phyloP scores from a whole-genome alignment of 2,888 invertebrate species.

The Cerastis leucographa region DNA sequence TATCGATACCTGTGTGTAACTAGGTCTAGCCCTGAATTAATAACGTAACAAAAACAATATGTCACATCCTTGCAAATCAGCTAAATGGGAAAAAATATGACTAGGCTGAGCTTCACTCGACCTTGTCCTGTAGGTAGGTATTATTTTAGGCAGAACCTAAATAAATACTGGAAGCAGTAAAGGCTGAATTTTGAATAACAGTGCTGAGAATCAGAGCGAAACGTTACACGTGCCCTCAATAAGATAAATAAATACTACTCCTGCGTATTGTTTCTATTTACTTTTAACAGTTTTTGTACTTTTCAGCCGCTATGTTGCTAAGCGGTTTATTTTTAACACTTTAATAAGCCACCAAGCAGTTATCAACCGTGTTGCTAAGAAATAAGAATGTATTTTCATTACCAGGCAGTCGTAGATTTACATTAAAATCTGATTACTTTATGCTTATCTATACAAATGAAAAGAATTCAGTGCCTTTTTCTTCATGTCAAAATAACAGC shows the following conservation, averaged over 20 bases:
- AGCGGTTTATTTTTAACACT: not conserved
- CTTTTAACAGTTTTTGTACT: not conserved
- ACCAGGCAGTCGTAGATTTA: too few species aligned
- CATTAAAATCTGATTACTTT: too few species aligned
- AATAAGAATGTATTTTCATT: not conserved
- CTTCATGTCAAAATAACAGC: too few species aligned
- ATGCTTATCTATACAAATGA: too few species aligned
- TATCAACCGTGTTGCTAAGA: not conserved
- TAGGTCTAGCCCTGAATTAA: too few species aligned
- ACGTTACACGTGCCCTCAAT: not conserved
- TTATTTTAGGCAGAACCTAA: conserved; percentile 10
- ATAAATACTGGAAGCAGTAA: conserved; percentile 13
- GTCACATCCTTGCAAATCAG: not conserved
- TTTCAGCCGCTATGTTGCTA: not conserved
- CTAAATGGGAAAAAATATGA: not conserved
- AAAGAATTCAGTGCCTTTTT: too few species aligned
- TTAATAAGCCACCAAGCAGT: not conserved
- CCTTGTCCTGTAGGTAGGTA: not conserved
- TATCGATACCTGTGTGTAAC: not conserved
- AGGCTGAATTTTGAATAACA: conserved; percentile 15
- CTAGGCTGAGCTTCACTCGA: not conserved
- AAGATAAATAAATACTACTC: not conserved
- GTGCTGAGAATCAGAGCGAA: not conserved
- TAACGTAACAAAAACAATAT: not conserved
- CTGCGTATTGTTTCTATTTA: not conserved